Conservation (phyloP, 2,888 invertebrate species). For the Cataglyphis albicans region DNA sequence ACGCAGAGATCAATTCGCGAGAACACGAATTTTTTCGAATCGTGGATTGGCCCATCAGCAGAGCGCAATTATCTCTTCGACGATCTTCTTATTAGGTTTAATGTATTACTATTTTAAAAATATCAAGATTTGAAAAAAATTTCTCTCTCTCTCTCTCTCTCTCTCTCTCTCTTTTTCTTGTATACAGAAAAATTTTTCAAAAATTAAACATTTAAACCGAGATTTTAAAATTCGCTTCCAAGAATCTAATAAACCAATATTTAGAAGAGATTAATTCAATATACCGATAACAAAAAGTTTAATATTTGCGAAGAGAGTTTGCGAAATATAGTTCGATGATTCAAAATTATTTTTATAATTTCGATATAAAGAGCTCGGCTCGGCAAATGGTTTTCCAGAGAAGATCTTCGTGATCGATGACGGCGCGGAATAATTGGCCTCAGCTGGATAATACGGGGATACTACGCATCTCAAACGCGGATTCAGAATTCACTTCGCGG, state of each 20-base stretch:
- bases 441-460: neutral
- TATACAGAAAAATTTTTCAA: neutral
- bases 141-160: neutral
- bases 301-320: neutral
- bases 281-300: neutral
- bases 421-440: conserved; percentile 35
- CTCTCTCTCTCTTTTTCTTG: neutral
- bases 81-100: neutral
- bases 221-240: neutral
- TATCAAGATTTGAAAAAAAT: neutral
- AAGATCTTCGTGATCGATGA: conserved; percentile 25
- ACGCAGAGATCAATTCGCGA: conserved; percentile 61
- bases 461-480: conserved; percentile 48
- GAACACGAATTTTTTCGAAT: conserved; percentile 37
- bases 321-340: neutral
- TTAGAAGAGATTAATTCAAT: neutral
- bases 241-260: neutral
- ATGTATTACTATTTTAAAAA: neutral
- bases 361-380: neutral
- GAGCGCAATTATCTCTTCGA: conserved; percentile 3
- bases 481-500: conserved; percentile 74
- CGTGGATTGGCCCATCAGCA: neutral
- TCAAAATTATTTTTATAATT: neutral
- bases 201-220: neutral
- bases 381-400: neutral